Evolutionary conservation across 2,113 vertebrate genomes (phyloP).

Genomic region (Heliornis fulica): DNA sequence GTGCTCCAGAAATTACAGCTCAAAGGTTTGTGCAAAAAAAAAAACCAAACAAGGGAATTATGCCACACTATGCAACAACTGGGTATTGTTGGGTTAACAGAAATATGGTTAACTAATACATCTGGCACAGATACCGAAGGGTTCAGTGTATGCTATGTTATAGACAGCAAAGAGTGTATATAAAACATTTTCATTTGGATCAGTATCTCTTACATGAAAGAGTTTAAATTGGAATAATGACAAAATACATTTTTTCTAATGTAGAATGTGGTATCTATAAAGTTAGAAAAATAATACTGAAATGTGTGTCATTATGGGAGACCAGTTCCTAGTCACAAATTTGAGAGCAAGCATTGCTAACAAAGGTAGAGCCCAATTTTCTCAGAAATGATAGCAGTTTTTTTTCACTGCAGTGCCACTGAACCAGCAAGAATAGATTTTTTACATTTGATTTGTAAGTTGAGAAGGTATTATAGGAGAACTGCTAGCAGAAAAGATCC

Average conservation of each 20-base stretch:
- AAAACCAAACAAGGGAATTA: neutral
- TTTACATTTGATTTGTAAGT: neutral
- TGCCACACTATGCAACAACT: neutral
- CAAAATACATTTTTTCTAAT: neutral
- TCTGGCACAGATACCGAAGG: neutral
- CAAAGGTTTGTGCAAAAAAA: neutral
- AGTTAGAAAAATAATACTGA: neutral
- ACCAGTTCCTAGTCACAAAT: neutral
- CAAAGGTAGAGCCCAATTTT: neutral
- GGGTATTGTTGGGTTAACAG: neutral
- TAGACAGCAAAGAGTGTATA: neutral
- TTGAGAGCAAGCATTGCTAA: neutral
- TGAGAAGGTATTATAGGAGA: neutral
- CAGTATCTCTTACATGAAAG: neutral
- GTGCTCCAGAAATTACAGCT: neutral
- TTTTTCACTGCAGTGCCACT: neutral
- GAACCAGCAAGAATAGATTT: neutral
- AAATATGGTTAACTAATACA: neutral
- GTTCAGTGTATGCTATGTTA: neutral
- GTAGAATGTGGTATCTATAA: neutral
- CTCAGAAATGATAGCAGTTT: neutral
- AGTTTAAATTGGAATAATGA: neutral
- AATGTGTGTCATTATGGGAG: neutral
- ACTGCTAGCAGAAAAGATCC: neutral
- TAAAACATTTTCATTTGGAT: neutral